phyloP scores from a whole-genome alignment of 2,797 vertebrate species.

The Lithobates pipiens region DNA sequence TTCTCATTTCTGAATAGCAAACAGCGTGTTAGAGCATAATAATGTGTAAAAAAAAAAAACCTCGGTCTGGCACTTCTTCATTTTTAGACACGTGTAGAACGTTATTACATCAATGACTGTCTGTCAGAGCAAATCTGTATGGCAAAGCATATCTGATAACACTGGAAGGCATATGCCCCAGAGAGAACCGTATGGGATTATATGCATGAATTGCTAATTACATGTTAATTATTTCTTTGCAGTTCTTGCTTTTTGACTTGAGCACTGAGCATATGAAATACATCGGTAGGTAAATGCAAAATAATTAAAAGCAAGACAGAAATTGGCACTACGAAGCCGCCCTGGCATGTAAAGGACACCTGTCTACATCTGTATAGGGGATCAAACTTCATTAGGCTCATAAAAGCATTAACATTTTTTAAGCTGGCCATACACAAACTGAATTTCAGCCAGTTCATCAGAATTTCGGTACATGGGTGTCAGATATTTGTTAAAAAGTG shows the following conservation, averaged over 20 bases:
- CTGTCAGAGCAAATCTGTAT: neutral
- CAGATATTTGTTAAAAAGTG: too few relatives aligned
- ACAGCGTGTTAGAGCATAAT: too few relatives aligned
- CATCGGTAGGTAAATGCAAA: neutral
- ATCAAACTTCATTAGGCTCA: neutral
- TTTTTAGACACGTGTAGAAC: neutral
- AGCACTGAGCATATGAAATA: neutral
- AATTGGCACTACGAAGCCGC: too few relatives aligned
- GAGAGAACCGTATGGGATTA: neutral
- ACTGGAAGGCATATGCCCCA: neutral
- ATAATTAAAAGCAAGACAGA: neutral
- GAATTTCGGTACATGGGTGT: too few relatives aligned
- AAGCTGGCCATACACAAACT: too few relatives aligned
- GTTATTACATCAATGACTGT: neutral
- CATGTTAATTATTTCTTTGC: neutral
- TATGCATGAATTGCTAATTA: slow-evolving; percentile 12
- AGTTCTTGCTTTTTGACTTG: neutral
- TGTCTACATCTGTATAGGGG: neutral
- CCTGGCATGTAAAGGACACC: too few relatives aligned
- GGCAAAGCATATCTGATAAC: neutral
- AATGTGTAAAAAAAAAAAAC: neutral
- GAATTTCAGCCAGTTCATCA: too few relatives aligned
- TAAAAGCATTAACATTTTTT: too few relatives aligned
- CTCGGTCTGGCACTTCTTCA: neutral
- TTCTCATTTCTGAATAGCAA: too few relatives aligned